Evolutionary conservation across 2,888 invertebrate species (phyloP).

Genomic region (Acrobeloides nanus): DNA sequence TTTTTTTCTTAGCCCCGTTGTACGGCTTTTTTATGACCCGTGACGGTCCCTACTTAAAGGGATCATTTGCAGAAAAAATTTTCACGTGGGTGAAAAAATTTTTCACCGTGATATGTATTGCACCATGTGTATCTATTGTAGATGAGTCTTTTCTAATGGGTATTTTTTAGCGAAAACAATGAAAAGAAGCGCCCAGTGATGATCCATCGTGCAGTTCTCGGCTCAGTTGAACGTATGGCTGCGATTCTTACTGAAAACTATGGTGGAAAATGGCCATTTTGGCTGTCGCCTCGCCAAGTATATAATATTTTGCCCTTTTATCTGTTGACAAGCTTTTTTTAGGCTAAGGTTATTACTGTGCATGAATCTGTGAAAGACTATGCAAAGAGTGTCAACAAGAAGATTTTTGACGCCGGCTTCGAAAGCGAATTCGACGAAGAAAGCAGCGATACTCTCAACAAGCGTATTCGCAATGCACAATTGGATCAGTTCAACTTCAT

Average conservation of each 20-base stretch:
- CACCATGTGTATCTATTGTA: too few species aligned
- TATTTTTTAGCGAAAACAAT: constrained; percentile 67
- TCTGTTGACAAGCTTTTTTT: too few species aligned
- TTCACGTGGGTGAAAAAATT: too few species aligned
- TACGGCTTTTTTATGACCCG: too few species aligned
- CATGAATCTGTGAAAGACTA: constrained; percentile 80
- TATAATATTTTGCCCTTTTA: too few species aligned
- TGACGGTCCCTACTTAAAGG: too few species aligned
- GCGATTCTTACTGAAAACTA: constrained; percentile 93
- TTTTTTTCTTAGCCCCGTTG: too few species aligned
- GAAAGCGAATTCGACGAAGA: constrained; percentile 79
- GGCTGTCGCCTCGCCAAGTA: constrained; percentile 91
- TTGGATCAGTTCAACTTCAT: constrained; percentile 97
- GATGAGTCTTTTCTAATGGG: too few species aligned
- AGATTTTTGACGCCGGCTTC: constrained; percentile 45
- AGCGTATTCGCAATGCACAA: constrained; percentile 94
- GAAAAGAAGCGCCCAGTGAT: constrained; percentile 90
- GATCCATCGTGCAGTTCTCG: constrained; percentile 90
- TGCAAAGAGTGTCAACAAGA: constrained; percentile 37
- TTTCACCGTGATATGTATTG: too few species aligned
- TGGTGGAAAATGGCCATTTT: constrained; percentile 99
- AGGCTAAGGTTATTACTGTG: constrained; percentile 79
- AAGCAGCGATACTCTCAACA: constrained; percentile 89
- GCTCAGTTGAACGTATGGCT: constrained; percentile 94
- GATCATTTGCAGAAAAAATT: too few species aligned